These are phyloP conservation scores for Hylomyscus alleni DNA, from an alignment of 2,797 vertebrate species.

Conservation along the genomic window DNA sequence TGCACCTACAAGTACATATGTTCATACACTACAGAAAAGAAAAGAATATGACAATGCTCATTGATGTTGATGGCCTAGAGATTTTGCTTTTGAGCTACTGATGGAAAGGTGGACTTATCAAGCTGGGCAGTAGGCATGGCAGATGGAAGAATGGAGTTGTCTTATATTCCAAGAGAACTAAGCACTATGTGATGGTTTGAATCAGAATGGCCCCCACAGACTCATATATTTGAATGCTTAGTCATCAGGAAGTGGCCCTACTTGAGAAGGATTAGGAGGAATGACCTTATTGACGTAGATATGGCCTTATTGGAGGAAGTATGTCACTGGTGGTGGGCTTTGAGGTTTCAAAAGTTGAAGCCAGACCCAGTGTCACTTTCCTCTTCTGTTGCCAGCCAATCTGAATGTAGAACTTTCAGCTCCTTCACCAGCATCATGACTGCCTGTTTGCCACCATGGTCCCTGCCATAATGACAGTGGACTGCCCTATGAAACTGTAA, in stretches of 20 bases:
- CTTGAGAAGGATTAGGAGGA: background rate
- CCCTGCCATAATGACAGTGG: background rate
- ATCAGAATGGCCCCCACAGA: background rate
- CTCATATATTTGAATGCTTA: background rate
- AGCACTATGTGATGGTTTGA: background rate
- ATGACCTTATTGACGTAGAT: background rate
- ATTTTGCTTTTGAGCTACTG: background rate
- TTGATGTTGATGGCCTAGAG: background rate
- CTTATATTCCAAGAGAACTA: constrained; percentile 19
- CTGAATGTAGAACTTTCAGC: background rate
- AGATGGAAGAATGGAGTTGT: background rate
- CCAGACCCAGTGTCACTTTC: background rate
- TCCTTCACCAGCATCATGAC: no score
- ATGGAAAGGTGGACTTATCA: background rate
- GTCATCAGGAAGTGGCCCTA: background rate
- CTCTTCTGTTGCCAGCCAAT: background rate
- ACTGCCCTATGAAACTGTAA: background rate
- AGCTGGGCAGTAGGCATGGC: background rate
- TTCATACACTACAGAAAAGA: background rate
- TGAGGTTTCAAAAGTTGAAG: background rate
- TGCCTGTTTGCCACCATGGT: background rate
- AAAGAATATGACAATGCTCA: background rate
- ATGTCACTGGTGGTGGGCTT: background rate
- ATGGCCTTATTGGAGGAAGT: background rate
- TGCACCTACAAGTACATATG: background rate